phyloP scores from a whole-genome alignment of 2,113 vertebrate genomes.

The Serinus canaria region DNA sequence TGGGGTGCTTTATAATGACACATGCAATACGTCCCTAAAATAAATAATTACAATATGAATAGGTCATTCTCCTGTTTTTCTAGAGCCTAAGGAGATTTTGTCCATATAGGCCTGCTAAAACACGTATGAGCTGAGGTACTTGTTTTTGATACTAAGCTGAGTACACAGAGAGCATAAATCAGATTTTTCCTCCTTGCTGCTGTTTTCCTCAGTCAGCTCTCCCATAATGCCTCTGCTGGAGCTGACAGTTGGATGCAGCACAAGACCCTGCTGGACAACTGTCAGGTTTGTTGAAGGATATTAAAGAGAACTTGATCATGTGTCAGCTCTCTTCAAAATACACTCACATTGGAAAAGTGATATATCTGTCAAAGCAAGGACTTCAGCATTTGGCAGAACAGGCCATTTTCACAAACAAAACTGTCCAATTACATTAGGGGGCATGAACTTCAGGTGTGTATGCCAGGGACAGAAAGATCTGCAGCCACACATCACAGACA shows the following conservation, averaged over 20 bases:
- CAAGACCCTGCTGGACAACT: conserved; percentile 74
- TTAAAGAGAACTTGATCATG: conserved; percentile 80
- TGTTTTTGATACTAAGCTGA: background rate
- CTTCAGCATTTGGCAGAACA: conserved; percentile 83
- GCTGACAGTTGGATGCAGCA: conserved; percentile 57
- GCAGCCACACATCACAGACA: conserved; percentile 27
- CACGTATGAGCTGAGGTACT: background rate
- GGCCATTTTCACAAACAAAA: conserved; percentile 80
- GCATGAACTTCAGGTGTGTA: conserved; percentile 81
- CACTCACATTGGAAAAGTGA: conserved; percentile 83
- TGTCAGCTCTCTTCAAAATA: conserved; percentile 77
- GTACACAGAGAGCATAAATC: conserved; percentile 25
- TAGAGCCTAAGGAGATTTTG: background rate
- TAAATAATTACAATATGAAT: background rate
- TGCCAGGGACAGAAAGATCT: conserved; percentile 63
- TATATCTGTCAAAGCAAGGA: conserved; percentile 85
- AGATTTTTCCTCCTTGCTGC: conserved; percentile 9
- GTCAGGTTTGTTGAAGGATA: conserved; percentile 75
- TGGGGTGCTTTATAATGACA: background rate
- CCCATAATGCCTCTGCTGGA: conserved; percentile 49
- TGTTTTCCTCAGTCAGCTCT: conserved; percentile 33
- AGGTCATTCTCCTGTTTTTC: background rate
- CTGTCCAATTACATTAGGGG: conserved; percentile 88
- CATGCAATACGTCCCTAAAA: background rate
- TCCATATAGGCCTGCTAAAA: background rate